A percentile compares a stretch with the other conserved stretches of the same genome.
phyloP scores from a whole-genome alignment of 2,113 vertebrate genomes.

The Odocoileus hemionus region DNA sequence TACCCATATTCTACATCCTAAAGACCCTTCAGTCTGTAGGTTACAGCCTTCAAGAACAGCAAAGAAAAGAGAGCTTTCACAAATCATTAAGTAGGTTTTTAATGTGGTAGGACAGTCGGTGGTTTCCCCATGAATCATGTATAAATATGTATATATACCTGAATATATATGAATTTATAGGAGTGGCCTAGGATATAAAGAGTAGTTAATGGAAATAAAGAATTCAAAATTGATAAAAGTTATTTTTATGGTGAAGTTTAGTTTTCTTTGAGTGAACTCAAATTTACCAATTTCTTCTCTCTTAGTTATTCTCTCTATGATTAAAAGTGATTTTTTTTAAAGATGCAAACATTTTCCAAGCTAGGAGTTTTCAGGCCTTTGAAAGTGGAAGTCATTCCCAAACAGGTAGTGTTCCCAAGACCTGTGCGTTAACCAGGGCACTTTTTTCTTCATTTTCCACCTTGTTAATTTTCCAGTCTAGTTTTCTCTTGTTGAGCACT shows the following conservation, averaged over 20 bases:
- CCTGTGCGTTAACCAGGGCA: neutral
- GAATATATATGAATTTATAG: neutral
- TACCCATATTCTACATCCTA: neutral
- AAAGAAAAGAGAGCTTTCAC: neutral
- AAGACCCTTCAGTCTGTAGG: neutral
- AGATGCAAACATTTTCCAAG: neutral
- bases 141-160: neutral
- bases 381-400: neutral
- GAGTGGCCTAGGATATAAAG: neutral
- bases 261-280: neutral
- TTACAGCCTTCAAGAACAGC: neutral
- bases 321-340: neutral
- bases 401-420: neutral
- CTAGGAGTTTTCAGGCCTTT: neutral
- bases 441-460: slow-evolving; percentile 25
- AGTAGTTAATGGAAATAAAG: neutral
- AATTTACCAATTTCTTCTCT: neutral
- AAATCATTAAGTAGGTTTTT: neutral
- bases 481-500: slow-evolving; percentile 24
- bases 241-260: neutral
- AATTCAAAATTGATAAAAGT: neutral
- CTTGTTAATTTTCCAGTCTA: slow-evolving; percentile 45
- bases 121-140: neutral
- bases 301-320: neutral
- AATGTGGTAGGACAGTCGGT: neutral